Evolutionary conservation across 2,797 vertebrate species (phyloP).

Genomic region (Menidia menidia): DNA sequence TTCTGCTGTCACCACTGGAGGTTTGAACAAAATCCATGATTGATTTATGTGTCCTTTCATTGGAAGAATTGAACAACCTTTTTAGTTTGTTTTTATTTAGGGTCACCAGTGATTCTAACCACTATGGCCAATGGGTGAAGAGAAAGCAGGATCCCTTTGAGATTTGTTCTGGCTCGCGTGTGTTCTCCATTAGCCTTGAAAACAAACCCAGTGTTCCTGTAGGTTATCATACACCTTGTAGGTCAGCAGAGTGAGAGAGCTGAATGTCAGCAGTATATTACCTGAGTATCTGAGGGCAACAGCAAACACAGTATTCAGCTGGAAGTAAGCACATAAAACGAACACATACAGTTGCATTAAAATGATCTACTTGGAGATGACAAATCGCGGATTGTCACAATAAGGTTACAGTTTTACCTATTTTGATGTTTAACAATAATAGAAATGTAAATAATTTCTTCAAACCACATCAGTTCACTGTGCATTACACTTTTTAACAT

Average conservation of each 20-base stretch:
- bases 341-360: not conserved
- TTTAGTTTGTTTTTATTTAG: not conserved
- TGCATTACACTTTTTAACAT: slow-evolving; percentile 1
- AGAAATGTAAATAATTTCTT: not conserved
- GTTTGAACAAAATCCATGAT: not conserved
- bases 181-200: slow-evolving; percentile 64
- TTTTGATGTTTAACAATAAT: not conserved
- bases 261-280: slow-evolving; percentile 50
- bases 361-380: slow-evolving; percentile 15
- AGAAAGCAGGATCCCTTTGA: slow-evolving; percentile 47
- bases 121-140: slow-evolving; percentile 12
- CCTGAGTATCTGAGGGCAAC: slow-evolving; percentile 35
- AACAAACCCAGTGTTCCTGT: slow-evolving; percentile 55
- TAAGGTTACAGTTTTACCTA: slow-evolving; percentile 2
- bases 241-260: slow-evolving; percentile 52
- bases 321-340: slow-evolving; percentile 31
- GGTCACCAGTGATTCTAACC: not conserved
- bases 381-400: slow-evolving; percentile 27
- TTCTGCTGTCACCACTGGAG: too few species aligned
- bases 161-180: slow-evolving; percentile 43
- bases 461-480: not conserved
- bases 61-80: not conserved
- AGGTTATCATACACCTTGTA: slow-evolving; percentile 69
- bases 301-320: slow-evolving; percentile 42
- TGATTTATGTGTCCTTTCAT: not conserved